Evolutionary conservation across 2,888 invertebrate genomes (phyloP).

Genomic region (Macaria liturata): DNA sequence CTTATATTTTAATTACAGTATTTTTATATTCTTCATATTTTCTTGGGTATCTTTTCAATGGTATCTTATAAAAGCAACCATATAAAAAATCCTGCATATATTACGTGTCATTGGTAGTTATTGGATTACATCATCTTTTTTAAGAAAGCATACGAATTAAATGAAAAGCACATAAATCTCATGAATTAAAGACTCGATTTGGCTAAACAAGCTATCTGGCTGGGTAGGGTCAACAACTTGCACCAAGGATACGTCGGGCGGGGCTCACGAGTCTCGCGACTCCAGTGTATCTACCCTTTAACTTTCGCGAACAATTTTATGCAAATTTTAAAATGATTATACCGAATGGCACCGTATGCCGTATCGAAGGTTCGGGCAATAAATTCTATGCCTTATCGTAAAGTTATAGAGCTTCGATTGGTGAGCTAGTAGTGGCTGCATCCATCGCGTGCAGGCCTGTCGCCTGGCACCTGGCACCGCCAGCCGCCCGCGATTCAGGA

Average conservation of each 20-base stretch:
- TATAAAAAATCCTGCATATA: too few relatives aligned
- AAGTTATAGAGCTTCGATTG: conserved; percentile 54
- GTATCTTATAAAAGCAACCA: too few relatives aligned
- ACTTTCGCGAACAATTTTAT: conserved; percentile 38
- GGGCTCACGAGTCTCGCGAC: conserved; percentile 15
- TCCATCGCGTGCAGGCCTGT: conserved; percentile 69
- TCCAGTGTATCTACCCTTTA: conserved; percentile 17
- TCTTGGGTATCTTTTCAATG: too few relatives aligned
- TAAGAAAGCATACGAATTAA: conserved; percentile 2
- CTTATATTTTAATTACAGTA: too few relatives aligned
- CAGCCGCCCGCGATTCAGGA: conserved; percentile 64
- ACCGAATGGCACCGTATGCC: conserved; percentile 44
- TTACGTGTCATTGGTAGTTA: too few relatives aligned
- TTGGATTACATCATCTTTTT: too few relatives aligned
- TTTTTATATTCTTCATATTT: too few relatives aligned
- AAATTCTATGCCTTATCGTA: conserved; percentile 55
- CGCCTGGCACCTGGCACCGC: conserved; percentile 85
- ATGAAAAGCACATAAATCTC: conserved; percentile 9
- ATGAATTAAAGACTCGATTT: conserved; percentile 15
- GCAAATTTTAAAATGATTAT: conserved; percentile 48
- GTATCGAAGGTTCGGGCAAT: conserved; percentile 40
- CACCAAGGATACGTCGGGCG: conserved; percentile 17
- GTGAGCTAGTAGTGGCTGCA: conserved; percentile 60
- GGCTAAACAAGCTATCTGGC: not conserved
- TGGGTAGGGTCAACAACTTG: conserved; percentile 32